Conservation (phyloP, 2,113 vertebrate genomes). For the Potamarius usumacintae region DNA sequence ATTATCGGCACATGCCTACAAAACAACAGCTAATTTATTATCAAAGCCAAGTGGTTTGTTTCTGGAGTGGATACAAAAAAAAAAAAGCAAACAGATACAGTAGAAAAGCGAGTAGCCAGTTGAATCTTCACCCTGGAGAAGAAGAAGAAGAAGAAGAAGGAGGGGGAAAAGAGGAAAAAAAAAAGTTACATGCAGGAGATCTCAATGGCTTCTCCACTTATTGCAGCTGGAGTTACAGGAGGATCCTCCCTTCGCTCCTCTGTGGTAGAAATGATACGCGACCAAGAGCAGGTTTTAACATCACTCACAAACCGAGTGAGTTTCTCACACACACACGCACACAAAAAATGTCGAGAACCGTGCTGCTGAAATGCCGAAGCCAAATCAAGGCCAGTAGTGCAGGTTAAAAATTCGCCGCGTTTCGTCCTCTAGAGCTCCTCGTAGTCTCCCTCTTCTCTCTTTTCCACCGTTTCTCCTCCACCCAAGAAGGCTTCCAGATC, state of each 20-base stretch:
- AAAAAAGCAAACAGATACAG: constrained; percentile 30
- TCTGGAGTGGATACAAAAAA: constrained; percentile 51
- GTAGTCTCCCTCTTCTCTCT: constrained; percentile 85
- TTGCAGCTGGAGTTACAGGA: constrained; percentile 44
- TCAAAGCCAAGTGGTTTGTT: constrained; percentile 45
- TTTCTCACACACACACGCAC: not conserved
- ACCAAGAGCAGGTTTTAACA: not conserved
- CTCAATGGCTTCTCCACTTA: constrained; percentile 51
- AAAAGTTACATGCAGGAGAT: constrained; percentile 48
- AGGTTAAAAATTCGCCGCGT: not conserved
- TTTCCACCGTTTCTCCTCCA: constrained; percentile 66
- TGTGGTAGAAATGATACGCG: constrained; percentile 22
- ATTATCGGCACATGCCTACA: constrained; percentile 29
- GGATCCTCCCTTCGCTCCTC: constrained; percentile 1
- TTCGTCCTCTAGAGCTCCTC: constrained; percentile 84
- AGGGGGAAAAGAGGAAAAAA: not conserved
- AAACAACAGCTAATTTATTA: constrained; percentile 13
- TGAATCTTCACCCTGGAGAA: constrained; percentile 6
- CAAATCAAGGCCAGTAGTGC: constrained; percentile 18
- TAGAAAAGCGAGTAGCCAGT: constrained; percentile 28
- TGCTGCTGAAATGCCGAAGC: constrained; percentile 19
- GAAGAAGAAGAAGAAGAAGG: not conserved
- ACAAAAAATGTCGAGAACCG: not conserved
- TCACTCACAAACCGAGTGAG: not conserved
- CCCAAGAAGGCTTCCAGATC: constrained; percentile 93